Evolutionary conservation across 2,888 invertebrate species (phyloP), one percentile per base, ranked within the genome.

Genomic region (Meteorus cinctellus): DNA sequence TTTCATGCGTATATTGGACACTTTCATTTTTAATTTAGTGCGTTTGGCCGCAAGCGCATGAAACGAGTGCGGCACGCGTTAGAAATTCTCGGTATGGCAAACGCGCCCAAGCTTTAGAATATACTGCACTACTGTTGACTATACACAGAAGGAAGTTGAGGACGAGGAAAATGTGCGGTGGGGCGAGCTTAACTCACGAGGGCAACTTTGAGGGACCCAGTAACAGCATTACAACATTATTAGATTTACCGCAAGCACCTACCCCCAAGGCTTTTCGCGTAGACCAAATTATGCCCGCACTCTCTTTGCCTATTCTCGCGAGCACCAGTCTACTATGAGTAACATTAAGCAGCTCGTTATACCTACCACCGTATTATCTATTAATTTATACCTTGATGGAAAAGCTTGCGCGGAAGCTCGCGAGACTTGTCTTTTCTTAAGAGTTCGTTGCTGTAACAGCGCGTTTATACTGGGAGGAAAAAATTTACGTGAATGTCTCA

Each of bases 171-270:
- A 41, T n/a, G 65, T 14, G 41, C 16, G 71, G 31, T 29, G 31
- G 63, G 48, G 63, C 16, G 59, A 24, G 51, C 55, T 82, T 86
- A 88, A 88, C 86, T 88, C 87, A 85, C 84, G 83, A 68, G 83
- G 84, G 83, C 81, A 88, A 88, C 83, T 88, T 88, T 83, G 82
- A 82, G 85, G 81, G 81, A 81, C 78, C 78, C 77, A 73, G 85
- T 88, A 89, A 88, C 88, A 86, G 85, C 86, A 87, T 89, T 89
- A 89, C 86, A 86, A 86, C 87, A 84, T 89, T 89, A 89, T 89
- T 89, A 88, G 89, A 89, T 89, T 88, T 88, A 88, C 89, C 89
- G 86, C 88, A 88, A 88, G 88, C 88, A 87, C 88, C 88, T 88
- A 87, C 86, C 83, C 81, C 82, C 80, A 83, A 85, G 86, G 84